These are phyloP conservation scores for Spinus olivaceus DNA, from an alignment of 2,797 vertebrate genomes.

Conservation along the genomic window DNA sequence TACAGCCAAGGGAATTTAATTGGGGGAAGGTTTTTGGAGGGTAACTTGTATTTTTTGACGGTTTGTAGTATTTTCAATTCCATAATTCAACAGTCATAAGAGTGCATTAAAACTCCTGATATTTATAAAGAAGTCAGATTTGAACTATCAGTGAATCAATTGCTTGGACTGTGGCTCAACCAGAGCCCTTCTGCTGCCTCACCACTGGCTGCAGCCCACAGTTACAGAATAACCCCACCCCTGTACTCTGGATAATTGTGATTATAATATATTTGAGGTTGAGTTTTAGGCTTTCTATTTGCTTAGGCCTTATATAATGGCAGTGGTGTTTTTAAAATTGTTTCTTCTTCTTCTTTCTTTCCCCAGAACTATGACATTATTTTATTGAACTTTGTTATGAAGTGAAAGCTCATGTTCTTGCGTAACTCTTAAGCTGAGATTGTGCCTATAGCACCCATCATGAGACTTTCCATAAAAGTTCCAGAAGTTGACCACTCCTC, in stretches of 20 bases:
- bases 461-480: background rate
- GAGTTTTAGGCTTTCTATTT: background rate
- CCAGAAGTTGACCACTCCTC: background rate
- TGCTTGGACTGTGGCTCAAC: background rate
- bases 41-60: background rate
- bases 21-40: background rate
- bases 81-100: background rate
- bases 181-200: background rate
- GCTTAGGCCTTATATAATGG: background rate
- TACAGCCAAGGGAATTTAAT: constrained; percentile 19
- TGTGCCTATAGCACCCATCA: background rate
- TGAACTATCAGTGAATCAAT: background rate
- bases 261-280: background rate
- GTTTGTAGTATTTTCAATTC: constrained; percentile 4
- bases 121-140: background rate
- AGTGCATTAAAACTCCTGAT: background rate
- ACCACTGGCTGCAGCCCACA: background rate
- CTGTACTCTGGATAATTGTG: background rate
- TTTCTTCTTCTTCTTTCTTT: background rate
- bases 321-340: background rate
- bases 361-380: background rate
- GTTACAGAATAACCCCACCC: background rate
- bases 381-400: background rate
- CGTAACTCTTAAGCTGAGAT: background rate
- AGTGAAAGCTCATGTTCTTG: background rate